phyloP scores from a whole-genome alignment of 2,797 vertebrate genomes.

The Cercopithecus hamlyni region DNA sequence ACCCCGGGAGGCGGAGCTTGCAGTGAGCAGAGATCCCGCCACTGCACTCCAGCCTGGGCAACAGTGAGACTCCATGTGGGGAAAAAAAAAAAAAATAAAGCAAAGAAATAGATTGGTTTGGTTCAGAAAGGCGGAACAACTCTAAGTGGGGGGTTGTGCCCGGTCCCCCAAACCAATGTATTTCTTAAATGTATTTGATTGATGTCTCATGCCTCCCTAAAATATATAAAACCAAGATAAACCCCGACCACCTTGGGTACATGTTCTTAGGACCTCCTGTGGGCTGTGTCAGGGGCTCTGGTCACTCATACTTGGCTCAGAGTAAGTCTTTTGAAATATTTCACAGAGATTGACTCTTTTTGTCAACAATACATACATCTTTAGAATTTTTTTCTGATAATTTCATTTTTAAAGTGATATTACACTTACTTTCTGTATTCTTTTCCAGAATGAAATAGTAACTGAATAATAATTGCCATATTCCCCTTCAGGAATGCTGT shows the following conservation, averaged over 20 bases:
- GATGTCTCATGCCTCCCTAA: neutral
- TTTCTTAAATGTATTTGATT: neutral
- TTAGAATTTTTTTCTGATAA: neutral
- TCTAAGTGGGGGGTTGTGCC: too few species aligned
- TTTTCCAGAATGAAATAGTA: neutral
- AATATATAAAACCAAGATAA: neutral
- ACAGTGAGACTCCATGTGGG: too few species aligned
- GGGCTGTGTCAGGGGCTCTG: neutral
- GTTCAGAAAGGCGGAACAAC: too few species aligned
- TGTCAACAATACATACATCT: neutral
- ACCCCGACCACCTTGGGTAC: neutral
- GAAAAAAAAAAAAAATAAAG: too few species aligned
- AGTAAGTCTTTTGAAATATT: neutral
- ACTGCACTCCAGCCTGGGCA: too few species aligned
- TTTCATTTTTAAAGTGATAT: neutral
- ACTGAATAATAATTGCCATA: neutral
- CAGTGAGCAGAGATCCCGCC: too few species aligned
- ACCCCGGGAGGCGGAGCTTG: too few species aligned
- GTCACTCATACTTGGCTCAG: neutral
- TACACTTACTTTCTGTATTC: neutral
- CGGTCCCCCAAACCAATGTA: neutral
- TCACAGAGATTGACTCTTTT: neutral
- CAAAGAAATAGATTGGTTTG: too few species aligned
- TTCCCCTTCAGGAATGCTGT: neutral
- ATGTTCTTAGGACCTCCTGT: neutral